Percentiles rank a stretch among this genome's conserved stretches.
Evolutionary conservation across 2,797 vertebrate genomes (phyloP).

Genomic region (Rhynchonycteris naso): DNA sequence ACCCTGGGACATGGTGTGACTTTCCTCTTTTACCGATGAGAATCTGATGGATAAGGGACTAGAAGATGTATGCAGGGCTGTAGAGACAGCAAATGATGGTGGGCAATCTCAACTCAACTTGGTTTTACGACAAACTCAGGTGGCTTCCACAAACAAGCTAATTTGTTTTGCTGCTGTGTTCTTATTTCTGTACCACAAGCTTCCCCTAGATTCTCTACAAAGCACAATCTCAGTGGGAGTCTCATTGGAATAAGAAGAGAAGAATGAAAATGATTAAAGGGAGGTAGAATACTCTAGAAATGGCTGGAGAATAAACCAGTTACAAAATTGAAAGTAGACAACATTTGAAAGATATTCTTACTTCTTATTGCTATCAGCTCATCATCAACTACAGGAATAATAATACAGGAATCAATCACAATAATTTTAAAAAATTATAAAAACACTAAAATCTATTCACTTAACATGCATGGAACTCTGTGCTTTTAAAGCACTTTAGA

Average conservation of each 20-base stretch:
- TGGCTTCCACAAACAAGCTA: not conserved
- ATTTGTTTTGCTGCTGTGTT: not conserved
- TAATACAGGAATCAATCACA: not conserved
- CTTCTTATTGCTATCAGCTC: not conserved
- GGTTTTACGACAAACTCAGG: not conserved
- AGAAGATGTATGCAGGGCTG: not conserved
- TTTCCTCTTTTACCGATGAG: slow-evolving; percentile 28
- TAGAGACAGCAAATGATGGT: not conserved
- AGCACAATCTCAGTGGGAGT: not conserved
- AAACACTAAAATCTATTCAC: not conserved
- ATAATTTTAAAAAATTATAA: not conserved
- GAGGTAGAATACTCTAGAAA: not conserved
- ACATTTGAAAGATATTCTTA: not conserved
- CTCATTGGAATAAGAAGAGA: not conserved
- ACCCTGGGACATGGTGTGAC: not conserved
- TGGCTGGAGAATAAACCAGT: not conserved
- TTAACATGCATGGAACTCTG: not conserved
- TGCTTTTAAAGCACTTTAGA: not conserved
- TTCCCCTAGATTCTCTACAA: slow-evolving; percentile 36
- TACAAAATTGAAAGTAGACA: not conserved
- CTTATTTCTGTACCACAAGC: slow-evolving; percentile 37
- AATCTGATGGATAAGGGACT: slow-evolving; percentile 3
- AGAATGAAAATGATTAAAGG: not conserved
- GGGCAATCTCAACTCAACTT: not conserved
- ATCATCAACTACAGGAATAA: not conserved